These are phyloP conservation scores for Mola mola DNA, from an alignment of 2,113 vertebrate genomes.

Conservation along the genomic window DNA sequence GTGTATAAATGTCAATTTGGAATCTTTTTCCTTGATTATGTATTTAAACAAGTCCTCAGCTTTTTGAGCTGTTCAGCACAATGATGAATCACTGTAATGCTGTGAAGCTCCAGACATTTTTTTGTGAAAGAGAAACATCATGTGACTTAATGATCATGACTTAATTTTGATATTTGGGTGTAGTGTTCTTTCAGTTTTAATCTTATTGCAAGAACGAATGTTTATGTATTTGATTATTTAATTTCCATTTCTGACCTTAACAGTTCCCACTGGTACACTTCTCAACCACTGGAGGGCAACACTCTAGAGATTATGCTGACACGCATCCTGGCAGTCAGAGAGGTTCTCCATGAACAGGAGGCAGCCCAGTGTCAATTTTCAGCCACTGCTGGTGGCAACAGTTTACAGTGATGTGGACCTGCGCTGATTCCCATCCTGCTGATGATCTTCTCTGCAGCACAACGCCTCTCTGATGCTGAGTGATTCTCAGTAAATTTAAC, in stretches of 20 bases:
- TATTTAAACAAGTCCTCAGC: too few relatives aligned
- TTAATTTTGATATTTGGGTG: neutral
- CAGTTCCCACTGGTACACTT: constrained; percentile 94
- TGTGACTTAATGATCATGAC: too few relatives aligned
- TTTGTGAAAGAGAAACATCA: too few relatives aligned
- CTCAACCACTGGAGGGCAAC: constrained; percentile 85
- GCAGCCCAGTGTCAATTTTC: constrained; percentile 49
- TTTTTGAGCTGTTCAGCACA: too few relatives aligned
- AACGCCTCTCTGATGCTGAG: neutral
- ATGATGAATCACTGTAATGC: too few relatives aligned
- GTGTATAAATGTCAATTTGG: too few relatives aligned
- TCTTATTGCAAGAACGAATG: neutral
- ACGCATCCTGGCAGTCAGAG: constrained; percentile 92
- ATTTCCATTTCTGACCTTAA: constrained; percentile 82
- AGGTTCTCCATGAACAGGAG: constrained; percentile 88
- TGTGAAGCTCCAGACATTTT: too few relatives aligned
- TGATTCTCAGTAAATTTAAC: neutral
- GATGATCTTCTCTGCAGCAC: neutral
- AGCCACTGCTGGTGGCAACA: neutral
- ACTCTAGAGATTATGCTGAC: constrained; percentile 96
- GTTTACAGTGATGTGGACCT: constrained; percentile 25
- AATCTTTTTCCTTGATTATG: too few relatives aligned
- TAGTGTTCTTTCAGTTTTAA: neutral
- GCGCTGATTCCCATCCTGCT: neutral
- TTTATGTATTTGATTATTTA: neutral